Evolutionary conservation across 35 echinoderm and acorn worm genomes (phyloP), one percentile per base, ranked within the genome.

Genomic region (Apostichopus californicus): DNA sequence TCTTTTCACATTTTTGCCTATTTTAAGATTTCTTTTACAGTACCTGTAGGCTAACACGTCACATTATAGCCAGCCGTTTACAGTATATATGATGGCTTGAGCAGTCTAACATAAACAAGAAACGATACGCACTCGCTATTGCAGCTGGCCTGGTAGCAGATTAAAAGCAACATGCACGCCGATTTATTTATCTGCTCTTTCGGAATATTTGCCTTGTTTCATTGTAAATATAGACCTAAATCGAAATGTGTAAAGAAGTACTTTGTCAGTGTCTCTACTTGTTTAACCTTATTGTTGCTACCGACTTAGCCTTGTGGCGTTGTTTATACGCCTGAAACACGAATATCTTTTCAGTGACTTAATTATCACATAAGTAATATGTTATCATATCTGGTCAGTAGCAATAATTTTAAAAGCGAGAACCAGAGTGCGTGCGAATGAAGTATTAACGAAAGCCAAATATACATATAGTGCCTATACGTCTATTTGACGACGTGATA

Each of bases 271-370:
- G 6, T 75, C 34, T 46, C 15, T 75, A 20, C 71, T 75, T 75
- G n/a, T 75, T 20, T 24, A 75, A 20, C 70, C 17, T 24, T 75
- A n/a, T 75, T 75, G 71, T 75, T 75, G 20, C 6, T 22, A 75
- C 71, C 71, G 17, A 20, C 6, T 18, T 7, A 75, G 71, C 71
- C 71, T 18, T 4, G 71, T 46, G 17, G 71, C 17, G 71, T 75
- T 75, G 71, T 75, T 75, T 75, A 75, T 18, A 20, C n/a, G 71
- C 71, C 71, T 75, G 15, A 75, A 75, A 75, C 71, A 75, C 15
- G 64, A 68, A 75, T 75, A 20, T 75, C 71, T 2, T 75, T n/a
- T 18, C 11, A 18, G 58, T 12, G 58, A 9, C 58, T 61, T 61
- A 61, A 9, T 61, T 61, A 61, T 61, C 58, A 61, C 58, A 61